phyloP scores from a whole-genome alignment of 2,888 invertebrate species.

The Heliconius sara region DNA sequence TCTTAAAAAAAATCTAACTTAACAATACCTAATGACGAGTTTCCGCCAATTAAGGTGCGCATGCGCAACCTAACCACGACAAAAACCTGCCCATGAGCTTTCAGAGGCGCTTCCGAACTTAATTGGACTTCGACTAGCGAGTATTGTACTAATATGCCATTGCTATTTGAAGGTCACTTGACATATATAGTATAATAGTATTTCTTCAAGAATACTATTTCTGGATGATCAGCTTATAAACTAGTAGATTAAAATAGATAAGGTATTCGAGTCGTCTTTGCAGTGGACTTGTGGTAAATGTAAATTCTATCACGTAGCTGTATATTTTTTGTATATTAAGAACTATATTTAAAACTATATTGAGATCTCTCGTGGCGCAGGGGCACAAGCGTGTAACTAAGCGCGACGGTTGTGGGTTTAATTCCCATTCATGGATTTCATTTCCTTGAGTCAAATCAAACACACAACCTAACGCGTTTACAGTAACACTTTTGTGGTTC shows the following conservation, averaged over 20 bases:
- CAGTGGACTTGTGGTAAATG: conserved; percentile 2
- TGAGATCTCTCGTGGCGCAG: too few relatives aligned
- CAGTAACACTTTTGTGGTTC: too few relatives aligned
- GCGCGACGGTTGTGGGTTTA: too few relatives aligned
- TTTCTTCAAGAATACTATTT: conserved; percentile 44
- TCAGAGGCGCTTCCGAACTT: conserved; percentile 80
- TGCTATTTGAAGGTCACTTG: conserved; percentile 68
- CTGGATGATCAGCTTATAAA: conserved; percentile 41
- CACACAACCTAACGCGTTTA: too few relatives aligned
- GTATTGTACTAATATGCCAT: conserved; percentile 63
- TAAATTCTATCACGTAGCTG: conserved; percentile 38
- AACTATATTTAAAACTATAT: too few relatives aligned
- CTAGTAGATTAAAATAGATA: conserved; percentile 27
- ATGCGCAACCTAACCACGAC: conserved; percentile 59
- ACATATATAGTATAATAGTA: conserved; percentile 39
- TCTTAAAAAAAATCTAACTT: conserved; percentile 57
- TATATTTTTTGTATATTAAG: conserved; percentile 16
- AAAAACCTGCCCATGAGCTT: conserved; percentile 75
- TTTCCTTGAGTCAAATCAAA: too few relatives aligned
- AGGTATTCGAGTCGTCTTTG: conserved; percentile 20
- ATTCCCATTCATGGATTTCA: too few relatives aligned
- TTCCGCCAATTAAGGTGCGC: conserved; percentile 76
- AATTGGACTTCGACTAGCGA: conserved; percentile 75
- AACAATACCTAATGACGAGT: conserved; percentile 72
- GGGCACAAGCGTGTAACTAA: too few relatives aligned